phyloP scores from a whole-genome alignment of 2,113 vertebrate species.

The Empidonax alnorum region DNA sequence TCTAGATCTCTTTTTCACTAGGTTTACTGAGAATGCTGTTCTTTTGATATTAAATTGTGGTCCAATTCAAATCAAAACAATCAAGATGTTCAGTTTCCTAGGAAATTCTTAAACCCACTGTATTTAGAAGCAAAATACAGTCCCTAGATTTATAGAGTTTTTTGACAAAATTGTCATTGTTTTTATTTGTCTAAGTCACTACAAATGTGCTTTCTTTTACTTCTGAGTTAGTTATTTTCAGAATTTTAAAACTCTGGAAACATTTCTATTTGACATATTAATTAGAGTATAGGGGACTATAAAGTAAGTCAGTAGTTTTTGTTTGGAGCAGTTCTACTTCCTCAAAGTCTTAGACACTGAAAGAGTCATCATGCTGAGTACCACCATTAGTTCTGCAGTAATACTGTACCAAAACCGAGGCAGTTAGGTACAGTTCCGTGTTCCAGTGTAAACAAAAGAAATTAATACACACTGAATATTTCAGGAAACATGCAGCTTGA shows the following conservation, averaged over 20 bases:
- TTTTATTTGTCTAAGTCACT: not conserved
- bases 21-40: not conserved
- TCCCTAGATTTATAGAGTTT: not conserved
- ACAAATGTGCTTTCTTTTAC: not conserved
- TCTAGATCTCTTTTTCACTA: not conserved
- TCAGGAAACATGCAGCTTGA: not conserved
- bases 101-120: not conserved
- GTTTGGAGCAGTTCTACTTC: not conserved
- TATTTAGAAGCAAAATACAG: not conserved
- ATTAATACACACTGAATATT: not conserved
- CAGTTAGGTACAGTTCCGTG: not conserved
- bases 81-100: not conserved
- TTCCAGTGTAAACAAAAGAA: not conserved
- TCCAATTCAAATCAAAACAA: not conserved
- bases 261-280: not conserved
- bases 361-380: not conserved
- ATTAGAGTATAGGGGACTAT: not conserved
- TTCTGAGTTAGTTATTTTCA: not conserved
- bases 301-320: not conserved
- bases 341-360: not conserved
- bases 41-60: not conserved
- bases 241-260: not conserved
- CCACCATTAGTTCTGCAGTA: not conserved
- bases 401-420: not conserved
- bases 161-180: accelerated